Evolutionary conservation across 2,888 invertebrate species (phyloP).

Genomic region (Thymelicus acteon): DNA sequence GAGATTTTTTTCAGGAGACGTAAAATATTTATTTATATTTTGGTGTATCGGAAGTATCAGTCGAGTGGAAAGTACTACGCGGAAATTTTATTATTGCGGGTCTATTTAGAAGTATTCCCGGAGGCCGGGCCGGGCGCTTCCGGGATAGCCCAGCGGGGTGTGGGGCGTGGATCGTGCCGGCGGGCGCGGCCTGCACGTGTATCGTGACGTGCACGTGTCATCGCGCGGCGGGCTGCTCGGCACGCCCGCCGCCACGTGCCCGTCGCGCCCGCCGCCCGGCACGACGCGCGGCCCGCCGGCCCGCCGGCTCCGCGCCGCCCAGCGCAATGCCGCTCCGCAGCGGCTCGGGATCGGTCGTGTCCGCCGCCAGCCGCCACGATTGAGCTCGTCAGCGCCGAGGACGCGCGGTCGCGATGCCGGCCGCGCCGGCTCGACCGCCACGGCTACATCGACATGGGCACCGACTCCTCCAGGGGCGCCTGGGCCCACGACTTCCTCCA

Average conservation of each 20-base stretch:
- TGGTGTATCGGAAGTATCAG: too few relatives aligned
- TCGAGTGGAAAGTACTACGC: too few relatives aligned
- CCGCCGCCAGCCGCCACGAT: constrained; percentile 56
- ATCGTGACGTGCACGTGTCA: constrained; percentile 38
- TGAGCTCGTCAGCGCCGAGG: constrained; percentile 57
- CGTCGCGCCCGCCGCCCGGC: constrained; percentile 61
- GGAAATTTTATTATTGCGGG: too few relatives aligned
- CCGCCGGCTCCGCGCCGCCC: constrained; percentile 54
- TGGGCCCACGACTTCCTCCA: constrained; percentile 45
- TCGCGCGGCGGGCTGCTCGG: constrained; percentile 39
- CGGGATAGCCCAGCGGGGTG: too few relatives aligned
- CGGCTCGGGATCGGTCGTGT: constrained; percentile 74
- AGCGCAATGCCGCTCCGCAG: constrained; percentile 69
- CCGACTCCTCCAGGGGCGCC: constrained; percentile 52
- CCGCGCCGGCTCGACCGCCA: constrained; percentile 75
- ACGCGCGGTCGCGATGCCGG: constrained; percentile 60
- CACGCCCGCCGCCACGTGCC: constrained; percentile 56
- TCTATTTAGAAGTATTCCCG: too few relatives aligned
- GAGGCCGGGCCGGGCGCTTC: too few relatives aligned
- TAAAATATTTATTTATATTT: too few relatives aligned
- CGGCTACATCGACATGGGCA: constrained; percentile 84
- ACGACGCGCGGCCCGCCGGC: constrained; percentile 65
- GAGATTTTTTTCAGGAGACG: too few relatives aligned
- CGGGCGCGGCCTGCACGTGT: constrained; percentile 38
- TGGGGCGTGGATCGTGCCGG: background rate